phyloP scores from a whole-genome alignment of 1,140 invertebrate species.

The Cryptotermes secundus region DNA sequence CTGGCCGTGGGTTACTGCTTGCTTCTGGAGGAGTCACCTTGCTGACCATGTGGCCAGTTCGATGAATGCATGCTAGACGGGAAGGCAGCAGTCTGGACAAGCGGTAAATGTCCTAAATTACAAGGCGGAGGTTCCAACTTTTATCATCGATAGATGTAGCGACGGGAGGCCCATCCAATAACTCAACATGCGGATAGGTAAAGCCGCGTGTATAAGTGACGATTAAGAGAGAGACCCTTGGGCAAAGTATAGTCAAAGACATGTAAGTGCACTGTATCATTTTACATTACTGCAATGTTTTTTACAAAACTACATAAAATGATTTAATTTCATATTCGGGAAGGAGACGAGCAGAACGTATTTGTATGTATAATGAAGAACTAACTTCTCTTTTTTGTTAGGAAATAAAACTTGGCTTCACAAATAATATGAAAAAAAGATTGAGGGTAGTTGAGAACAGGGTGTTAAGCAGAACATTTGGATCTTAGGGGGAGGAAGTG shows the following conservation, averaged over 20 bases:
- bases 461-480: too few species aligned
- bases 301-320: too few species aligned
- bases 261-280: not conserved
- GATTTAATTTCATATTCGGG: too few species aligned
- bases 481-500: too few species aligned
- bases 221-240: not conserved
- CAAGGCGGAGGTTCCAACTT: not conserved
- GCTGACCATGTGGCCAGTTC: not conserved
- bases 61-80: not conserved
- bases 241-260: not conserved
- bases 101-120: slow-evolving; percentile 19
- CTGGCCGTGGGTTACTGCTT: not conserved
- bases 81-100: not conserved
- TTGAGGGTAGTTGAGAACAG: too few species aligned
- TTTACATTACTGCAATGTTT: too few species aligned
- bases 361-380: too few species aligned
- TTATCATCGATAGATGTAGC: not conserved
- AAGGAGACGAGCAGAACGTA: too few species aligned
- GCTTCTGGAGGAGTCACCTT: not conserved
- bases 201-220: not conserved
- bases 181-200: not conserved
- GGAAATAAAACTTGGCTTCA: too few species aligned
- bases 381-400: too few species aligned
- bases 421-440: too few species aligned
- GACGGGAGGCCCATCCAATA: not conserved